Conservation (phyloP, 35 echinoderm and acorn worm species). For the Lytechinus pictus region DNA sequence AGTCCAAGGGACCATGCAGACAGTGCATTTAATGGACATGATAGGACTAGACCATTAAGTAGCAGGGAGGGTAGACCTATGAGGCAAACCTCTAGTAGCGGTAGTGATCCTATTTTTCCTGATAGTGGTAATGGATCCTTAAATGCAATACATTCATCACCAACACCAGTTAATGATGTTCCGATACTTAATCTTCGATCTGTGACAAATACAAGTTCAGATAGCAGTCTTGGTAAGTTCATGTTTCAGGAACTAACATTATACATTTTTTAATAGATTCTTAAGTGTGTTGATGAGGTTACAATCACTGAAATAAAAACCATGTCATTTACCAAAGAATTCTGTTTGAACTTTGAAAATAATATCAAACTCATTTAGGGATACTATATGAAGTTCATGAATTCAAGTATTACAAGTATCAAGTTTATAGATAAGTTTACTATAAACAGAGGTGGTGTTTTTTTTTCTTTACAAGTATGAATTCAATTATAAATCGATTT, state of each 20-base stretch:
- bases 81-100: neutral
- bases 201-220: conserved; percentile 26
- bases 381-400: neutral
- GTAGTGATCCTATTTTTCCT: neutral
- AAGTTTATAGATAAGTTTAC: neutral
- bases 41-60: conserved; percentile 40
- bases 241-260: neutral
- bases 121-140: conserved; percentile 49
- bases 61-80: neutral
- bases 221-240: conserved; percentile 11
- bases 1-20: conserved; percentile 26
- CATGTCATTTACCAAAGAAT: neutral
- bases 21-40: conserved; percentile 34
- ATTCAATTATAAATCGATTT: neutral
- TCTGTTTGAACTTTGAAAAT: neutral
- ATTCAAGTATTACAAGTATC: neutral
- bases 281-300: neutral
- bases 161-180: conserved; percentile 37
- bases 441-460: neutral
- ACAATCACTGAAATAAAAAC: neutral
- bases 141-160: conserved; percentile 43
- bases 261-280: neutral
- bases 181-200: conserved; percentile 23
- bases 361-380: neutral
- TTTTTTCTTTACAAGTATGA: neutral